These are phyloP conservation scores for Siphonodentalium dalli DNA, from an alignment of 2,888 invertebrate genomes.

Conservation along the genomic window DNA sequence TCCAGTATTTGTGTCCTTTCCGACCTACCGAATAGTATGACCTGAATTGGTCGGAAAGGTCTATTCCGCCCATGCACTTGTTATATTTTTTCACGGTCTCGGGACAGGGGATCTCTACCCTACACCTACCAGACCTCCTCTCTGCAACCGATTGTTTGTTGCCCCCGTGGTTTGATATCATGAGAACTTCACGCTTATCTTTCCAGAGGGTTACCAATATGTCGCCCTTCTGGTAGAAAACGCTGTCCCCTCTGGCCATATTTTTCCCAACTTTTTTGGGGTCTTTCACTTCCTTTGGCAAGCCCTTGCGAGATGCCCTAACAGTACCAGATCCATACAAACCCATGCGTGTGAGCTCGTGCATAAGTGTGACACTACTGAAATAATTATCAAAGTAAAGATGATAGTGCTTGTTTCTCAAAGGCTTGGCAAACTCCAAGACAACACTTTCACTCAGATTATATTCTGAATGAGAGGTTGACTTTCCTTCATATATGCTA, in stretches of 20 bases:
- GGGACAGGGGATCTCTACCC: constrained; percentile 9
- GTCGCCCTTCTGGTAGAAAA: constrained; percentile 7
- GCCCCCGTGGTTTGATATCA: constrained; percentile 3
- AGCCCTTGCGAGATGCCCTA: constrained; percentile 8
- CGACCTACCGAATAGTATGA: constrained; percentile 5
- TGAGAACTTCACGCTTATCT: constrained; percentile 13
- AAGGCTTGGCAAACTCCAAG: constrained; percentile 2
- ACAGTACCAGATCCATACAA: constrained; percentile 21
- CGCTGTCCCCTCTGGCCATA: background rate
- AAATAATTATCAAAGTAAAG: constrained; percentile 22
- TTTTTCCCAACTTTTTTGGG: too few species aligned
- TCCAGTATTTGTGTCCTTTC: constrained; percentile 18
- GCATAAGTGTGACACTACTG: constrained; percentile 7
- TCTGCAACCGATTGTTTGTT: background rate
- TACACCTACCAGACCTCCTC: constrained; percentile 8
- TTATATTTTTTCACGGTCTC: constrained; percentile 9
- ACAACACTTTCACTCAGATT: constrained; percentile 20
- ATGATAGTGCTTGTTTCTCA: background rate
- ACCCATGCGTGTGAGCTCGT: background rate
- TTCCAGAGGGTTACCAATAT: constrained; percentile 12
- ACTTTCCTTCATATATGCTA: constrained; percentile 10
- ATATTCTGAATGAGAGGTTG: background rate
- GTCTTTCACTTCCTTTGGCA: constrained; percentile 5
- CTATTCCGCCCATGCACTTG: constrained; percentile 17
- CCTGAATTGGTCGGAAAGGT: constrained; percentile 23